A percentile compares a stretch with the other conserved stretches of the same genome.
Conservation (phyloP, 2,888 invertebrate genomes). For the Brachynemurus nebulosus region DNA sequence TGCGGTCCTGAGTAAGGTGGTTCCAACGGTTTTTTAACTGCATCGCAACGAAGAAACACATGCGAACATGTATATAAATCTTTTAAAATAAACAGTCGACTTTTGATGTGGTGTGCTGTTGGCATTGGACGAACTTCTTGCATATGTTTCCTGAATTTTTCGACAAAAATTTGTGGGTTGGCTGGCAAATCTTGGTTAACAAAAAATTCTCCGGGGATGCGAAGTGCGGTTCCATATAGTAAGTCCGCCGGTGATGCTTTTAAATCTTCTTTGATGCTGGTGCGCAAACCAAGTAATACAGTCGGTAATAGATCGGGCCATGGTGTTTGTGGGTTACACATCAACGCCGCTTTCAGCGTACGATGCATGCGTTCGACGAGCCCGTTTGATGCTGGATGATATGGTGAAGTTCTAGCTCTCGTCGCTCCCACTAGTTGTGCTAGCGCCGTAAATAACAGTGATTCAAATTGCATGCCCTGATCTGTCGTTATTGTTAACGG, state of each 20-base stretch:
- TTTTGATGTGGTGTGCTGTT: not conserved
- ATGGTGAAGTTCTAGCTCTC: no score
- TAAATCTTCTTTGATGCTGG: slow-evolving; percentile 13
- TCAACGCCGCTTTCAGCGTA: not conserved
- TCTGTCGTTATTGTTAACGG: no score
- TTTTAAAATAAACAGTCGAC: not conserved
- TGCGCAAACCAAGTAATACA: slow-evolving; percentile 20
- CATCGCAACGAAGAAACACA: not conserved
- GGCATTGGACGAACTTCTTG: not conserved
- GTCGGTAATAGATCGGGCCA: slow-evolving; percentile 20
- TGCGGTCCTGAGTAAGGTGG: no score
- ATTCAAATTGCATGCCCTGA: no score
- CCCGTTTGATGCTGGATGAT: slow-evolving; percentile 7
- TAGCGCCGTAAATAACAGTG: not conserved
- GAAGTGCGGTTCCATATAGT: no score
- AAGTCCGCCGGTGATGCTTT: slow-evolving; percentile 15
- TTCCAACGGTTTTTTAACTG: not conserved
- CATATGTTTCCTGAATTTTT: not conserved
- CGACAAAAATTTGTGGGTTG: no score
- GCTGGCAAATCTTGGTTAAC: no score
- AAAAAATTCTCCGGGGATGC: no score
- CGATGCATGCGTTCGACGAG: slow-evolving; percentile 5
- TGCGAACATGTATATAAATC: not conserved
- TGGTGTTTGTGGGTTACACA: not conserved
- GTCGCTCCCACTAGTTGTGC: no score